These are phyloP conservation scores for Anastrepha ludens DNA, from an alignment of 1,140 invertebrate species.

Conservation along the genomic window DNA sequence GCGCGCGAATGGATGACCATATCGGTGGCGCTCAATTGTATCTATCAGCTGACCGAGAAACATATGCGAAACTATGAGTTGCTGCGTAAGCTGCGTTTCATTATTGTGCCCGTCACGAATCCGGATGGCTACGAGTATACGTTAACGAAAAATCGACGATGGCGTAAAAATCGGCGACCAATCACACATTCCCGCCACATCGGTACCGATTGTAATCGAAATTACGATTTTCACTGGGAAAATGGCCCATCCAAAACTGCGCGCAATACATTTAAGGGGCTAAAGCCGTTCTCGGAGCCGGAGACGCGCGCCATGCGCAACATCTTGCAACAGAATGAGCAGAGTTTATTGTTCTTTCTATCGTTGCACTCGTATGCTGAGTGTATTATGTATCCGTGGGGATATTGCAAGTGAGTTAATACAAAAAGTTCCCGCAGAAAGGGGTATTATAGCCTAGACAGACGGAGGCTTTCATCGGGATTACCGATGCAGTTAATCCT, in stretches of 20 bases:
- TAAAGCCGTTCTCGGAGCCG: constrained; percentile 83
- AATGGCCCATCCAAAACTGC: constrained; percentile 77
- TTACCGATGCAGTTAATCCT: no score
- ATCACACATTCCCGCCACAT: constrained; percentile 75
- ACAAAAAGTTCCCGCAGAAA: no score
- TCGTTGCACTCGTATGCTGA: constrained; percentile 83
- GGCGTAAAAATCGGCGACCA: constrained; percentile 76
- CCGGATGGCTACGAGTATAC: constrained; percentile 76
- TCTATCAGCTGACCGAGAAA: constrained; percentile 77
- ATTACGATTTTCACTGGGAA: constrained; percentile 82
- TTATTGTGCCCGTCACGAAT: constrained; percentile 79
- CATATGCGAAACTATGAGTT: constrained; percentile 71
- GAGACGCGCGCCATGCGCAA: constrained; percentile 81
- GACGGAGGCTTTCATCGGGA: no score
- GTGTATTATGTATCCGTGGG: constrained; percentile 78
- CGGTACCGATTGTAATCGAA: constrained; percentile 81
- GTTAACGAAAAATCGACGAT: constrained; percentile 66
- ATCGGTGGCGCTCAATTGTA: constrained; percentile 79
- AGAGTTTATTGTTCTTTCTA: constrained; percentile 79
- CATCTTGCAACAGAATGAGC: constrained; percentile 75
- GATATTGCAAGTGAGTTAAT: constrained; percentile 74
- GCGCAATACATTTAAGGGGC: constrained; percentile 82
- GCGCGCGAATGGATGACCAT: constrained; percentile 82
- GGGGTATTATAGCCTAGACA: no score
- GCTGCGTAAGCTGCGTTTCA: constrained; percentile 78